Percentiles rank a stretch among this genome's conserved stretches.
Evolutionary conservation across 2,113 vertebrate species (phyloP).

Genomic region (Glaucomys volans): DNA sequence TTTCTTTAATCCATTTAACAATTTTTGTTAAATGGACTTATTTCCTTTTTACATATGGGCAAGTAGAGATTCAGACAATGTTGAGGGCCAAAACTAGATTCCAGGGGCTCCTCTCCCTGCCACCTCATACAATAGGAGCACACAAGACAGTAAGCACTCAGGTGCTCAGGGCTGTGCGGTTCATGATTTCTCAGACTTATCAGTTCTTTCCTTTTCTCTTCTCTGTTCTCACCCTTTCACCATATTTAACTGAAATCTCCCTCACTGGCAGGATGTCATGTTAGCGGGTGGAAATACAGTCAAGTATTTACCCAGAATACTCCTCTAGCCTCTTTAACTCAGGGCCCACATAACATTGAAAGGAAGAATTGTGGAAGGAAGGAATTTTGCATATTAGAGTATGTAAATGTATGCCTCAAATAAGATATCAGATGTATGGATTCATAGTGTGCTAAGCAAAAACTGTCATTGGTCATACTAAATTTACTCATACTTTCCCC

Average conservation of each 20-base stretch:
- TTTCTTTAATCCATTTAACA: not conserved
- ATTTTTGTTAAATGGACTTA: not conserved
- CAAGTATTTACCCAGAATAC: not conserved
- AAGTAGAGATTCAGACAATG: not conserved
- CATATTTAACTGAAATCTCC: not conserved
- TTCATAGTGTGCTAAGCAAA: not conserved
- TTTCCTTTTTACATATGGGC: not conserved
- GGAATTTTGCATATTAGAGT: not conserved
- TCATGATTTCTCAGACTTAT: not conserved
- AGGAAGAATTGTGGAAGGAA: not conserved
- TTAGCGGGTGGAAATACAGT: not conserved
- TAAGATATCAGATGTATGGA: not conserved
- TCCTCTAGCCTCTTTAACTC: not conserved
- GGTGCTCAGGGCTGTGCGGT: not conserved
- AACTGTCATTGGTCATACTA: not conserved
- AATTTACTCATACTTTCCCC: not conserved
- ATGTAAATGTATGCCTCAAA: not conserved
- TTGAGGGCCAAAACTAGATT: not conserved
- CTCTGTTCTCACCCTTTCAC: not conserved
- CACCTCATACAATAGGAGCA: not conserved
- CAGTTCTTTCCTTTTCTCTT: not conserved
- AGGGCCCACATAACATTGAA: not conserved
- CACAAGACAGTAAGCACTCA: fast-evolving
- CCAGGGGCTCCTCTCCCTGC: fast-evolving
- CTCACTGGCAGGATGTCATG: not conserved